These are phyloP conservation scores for Peribatodes rhomboidaria DNA, from an alignment of 2,888 invertebrate species.

Conservation along the genomic window DNA sequence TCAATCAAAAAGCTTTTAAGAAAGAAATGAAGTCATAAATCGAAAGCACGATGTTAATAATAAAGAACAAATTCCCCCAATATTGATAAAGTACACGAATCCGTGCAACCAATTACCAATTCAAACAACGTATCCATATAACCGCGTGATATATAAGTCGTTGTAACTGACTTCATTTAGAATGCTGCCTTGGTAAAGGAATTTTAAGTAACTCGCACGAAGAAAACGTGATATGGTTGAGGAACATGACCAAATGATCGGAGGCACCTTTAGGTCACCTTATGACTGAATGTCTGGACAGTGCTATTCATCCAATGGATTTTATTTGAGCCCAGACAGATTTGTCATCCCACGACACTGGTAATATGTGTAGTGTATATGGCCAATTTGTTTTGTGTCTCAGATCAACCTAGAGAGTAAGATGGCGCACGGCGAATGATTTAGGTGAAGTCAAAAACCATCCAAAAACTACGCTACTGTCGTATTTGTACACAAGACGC, in stretches of 20 bases:
- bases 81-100: slow-evolving; percentile 1
- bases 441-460: too few species aligned
- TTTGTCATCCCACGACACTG: slow-evolving; percentile 17
- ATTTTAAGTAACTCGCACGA: slow-evolving; percentile 77
- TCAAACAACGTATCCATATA: slow-evolving; percentile 52
- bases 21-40: too few species aligned
- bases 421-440: too few species aligned
- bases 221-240: slow-evolving; percentile 72
- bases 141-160: slow-evolving; percentile 60
- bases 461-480: too few species aligned
- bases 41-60: too few species aligned
- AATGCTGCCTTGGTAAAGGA: slow-evolving; percentile 74
- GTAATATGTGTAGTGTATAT: slow-evolving; percentile 9
- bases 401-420: too few species aligned
- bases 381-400: slow-evolving; percentile 6
- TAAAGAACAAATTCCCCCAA: not conserved
- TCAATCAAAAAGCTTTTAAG: too few species aligned
- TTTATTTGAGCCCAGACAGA: slow-evolving; percentile 25
- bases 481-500: too few species aligned
- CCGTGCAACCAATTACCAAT: slow-evolving; percentile 41
- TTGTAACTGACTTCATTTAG: slow-evolving; percentile 73
- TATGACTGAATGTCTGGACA: slow-evolving; percentile 18
- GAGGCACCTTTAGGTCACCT: slow-evolving; percentile 25
- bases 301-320: slow-evolving; percentile 5
- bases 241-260: slow-evolving; percentile 47